These are phyloP conservation scores for Argynnis bischoffii DNA, from an alignment of 2,888 invertebrate genomes.

Conservation along the genomic window DNA sequence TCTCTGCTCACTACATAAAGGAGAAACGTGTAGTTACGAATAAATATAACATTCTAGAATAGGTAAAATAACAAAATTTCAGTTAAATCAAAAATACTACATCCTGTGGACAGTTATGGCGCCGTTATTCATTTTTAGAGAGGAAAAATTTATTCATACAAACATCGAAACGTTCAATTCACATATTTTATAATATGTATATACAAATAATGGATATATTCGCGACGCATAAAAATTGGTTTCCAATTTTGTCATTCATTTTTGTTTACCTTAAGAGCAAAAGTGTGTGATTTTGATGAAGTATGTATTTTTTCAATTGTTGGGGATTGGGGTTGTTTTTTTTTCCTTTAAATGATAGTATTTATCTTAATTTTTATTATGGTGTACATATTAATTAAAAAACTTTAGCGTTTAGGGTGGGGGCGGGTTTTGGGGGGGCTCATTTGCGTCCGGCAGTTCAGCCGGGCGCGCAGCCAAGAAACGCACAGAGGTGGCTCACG, in stretches of 20 bases:
- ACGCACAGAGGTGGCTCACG: too few relatives aligned
- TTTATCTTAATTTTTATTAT: background rate
- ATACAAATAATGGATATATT: background rate
- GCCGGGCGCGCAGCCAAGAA: too few relatives aligned
- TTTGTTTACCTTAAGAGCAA: background rate
- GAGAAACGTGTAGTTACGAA: conserved; percentile 1
- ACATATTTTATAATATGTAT: conserved; percentile 6
- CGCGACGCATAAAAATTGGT: background rate
- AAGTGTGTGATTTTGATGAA: too few relatives aligned
- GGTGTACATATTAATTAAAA: too few relatives aligned
- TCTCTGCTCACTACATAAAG: background rate
- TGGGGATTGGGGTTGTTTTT: background rate
- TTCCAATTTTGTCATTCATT: background rate
- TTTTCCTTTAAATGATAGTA: background rate
- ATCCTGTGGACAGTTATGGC: conserved; percentile 20
- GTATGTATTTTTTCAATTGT: too few relatives aligned
- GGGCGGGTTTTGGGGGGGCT: too few relatives aligned
- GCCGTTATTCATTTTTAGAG: conserved; percentile 19
- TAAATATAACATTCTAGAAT: conserved; percentile 7
- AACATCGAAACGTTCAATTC: conserved; percentile 18
- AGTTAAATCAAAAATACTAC: conserved; percentile 18
- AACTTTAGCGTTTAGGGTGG: too few relatives aligned
- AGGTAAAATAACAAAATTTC: conserved; percentile 7
- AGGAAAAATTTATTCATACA: conserved; percentile 21
- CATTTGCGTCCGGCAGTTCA: too few relatives aligned